Base-by-base conservation (phyloP, 1,140 invertebrate genomes). In the Drosophila prosaltans region DNA sequence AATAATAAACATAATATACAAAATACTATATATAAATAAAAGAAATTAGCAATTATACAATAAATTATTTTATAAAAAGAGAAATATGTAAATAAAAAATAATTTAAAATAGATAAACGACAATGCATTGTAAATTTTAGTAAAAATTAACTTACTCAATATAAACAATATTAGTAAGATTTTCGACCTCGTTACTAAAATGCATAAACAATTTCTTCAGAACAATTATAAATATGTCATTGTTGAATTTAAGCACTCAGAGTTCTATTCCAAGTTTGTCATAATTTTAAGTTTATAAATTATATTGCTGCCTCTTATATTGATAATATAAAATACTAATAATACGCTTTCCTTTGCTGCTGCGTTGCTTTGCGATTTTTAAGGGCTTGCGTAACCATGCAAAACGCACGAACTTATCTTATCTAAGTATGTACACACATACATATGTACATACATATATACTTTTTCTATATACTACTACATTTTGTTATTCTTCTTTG, bases 241-340 rank as follows among this genome's bases (percentile, higher is more conserved):
- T 16, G 16, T 16, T 16, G 16, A 16, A 16, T 16, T 16, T 16
- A 16, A 16, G 16, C 0, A 51, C 9, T 10, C 45, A 24, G 2
- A 24, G 2, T 51, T 51, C 21, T 24, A 51, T 24, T 51, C 9
- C 9, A 4, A 26, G 45, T 26, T 51, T 3, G 21, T 51, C 45
- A 51, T 51, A 51, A 51, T 51, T 51, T 51, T 51, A 2, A 51
- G 45, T 51, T 51, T 21, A 51, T 51, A 51, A 51, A 51, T 51
- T 26, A 51, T 51, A 26, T 9, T 26, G n/a, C 16, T 7, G 2
- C 45, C 16, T 24, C 43, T 8, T 16, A 48, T 8, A 0, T 8
- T 51, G 45, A 51, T 51, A 51, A 24, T 26, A 24, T 26, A 24
- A 51, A 51, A 26, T 51, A 30, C 28, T 30, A 26, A 51, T 51